Conservation (phyloP, 2,888 invertebrate species). For the Clunio marinus region DNA sequence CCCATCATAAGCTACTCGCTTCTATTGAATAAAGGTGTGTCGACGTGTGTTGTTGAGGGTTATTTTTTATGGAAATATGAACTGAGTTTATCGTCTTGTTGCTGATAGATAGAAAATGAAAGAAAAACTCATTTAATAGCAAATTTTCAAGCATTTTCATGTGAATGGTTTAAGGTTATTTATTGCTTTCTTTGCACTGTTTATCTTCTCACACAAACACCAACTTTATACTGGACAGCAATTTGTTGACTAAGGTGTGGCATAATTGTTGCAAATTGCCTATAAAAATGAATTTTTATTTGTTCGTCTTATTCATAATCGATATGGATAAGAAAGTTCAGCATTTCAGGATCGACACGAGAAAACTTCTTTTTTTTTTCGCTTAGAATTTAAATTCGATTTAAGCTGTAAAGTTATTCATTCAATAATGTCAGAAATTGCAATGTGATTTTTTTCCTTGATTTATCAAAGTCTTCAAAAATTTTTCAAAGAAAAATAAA, state of each 20-base stretch:
- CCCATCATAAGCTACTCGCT: background rate
- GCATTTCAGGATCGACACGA: too few species aligned
- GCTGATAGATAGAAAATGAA: background rate
- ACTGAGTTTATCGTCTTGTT: conserved; percentile 13
- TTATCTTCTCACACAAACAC: background rate
- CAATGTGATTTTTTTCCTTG: conserved; percentile 9
- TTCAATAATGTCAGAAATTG: too few species aligned
- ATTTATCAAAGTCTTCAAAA: too few species aligned
- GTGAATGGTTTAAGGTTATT: background rate
- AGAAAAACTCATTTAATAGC: background rate
- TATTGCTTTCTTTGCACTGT: conserved; percentile 4
- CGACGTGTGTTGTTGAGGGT: conserved; percentile 11
- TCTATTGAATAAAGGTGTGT: conserved; percentile 26
- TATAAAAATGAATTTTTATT: too few species aligned
- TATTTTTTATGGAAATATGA: conserved; percentile 18
- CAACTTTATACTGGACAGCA: background rate
- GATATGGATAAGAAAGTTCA: too few species aligned
- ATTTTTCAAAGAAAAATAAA: background rate
- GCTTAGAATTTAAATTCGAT: too few species aligned
- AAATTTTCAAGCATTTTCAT: background rate
- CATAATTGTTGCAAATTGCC: conserved; percentile 13
- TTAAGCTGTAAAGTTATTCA: too few species aligned
- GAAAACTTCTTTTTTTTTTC: too few species aligned
- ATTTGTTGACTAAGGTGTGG: conserved; percentile 7
- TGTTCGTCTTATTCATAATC: too few species aligned